Conservation (phyloP, 2,888 invertebrate genomes). For the Aphodius sticticus region DNA sequence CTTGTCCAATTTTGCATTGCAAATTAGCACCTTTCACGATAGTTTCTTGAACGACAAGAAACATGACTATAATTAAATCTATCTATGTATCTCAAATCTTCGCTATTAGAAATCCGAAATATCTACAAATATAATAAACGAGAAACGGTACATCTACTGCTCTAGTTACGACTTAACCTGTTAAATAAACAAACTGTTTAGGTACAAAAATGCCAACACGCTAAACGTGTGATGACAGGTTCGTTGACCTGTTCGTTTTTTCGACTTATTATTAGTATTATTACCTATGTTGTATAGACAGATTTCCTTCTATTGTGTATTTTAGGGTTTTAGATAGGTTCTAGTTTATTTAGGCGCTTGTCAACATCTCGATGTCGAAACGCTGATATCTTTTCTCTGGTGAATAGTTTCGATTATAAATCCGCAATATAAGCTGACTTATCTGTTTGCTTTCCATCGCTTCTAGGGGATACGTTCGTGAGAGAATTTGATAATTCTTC, state of each 20-base stretch:
- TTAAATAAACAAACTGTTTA: conserved; percentile 4
- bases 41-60: too few species aligned
- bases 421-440: background rate
- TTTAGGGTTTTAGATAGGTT: background rate
- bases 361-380: background rate
- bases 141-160: background rate
- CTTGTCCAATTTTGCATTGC: background rate
- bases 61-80: too few species aligned
- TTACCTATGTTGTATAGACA: background rate
- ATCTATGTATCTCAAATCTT: too few species aligned
- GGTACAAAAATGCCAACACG: background rate
- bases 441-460: background rate
- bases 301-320: background rate
- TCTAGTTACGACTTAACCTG: background rate
- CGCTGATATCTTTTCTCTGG: background rate
- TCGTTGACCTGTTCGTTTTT: background rate
- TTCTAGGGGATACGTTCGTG: background rate
- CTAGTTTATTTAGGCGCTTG: background rate
- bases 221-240: background rate
- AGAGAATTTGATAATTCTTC: background rate
- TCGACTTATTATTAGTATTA: background rate
- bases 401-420: background rate
- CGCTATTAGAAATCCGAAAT: background rate
- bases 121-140: background rate
- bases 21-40: too few species aligned